A percentile compares a stretch with the other conserved stretches of the same genome.
phyloP scores from a whole-genome alignment of 2,797 vertebrate species.

The Poecile montanus region DNA sequence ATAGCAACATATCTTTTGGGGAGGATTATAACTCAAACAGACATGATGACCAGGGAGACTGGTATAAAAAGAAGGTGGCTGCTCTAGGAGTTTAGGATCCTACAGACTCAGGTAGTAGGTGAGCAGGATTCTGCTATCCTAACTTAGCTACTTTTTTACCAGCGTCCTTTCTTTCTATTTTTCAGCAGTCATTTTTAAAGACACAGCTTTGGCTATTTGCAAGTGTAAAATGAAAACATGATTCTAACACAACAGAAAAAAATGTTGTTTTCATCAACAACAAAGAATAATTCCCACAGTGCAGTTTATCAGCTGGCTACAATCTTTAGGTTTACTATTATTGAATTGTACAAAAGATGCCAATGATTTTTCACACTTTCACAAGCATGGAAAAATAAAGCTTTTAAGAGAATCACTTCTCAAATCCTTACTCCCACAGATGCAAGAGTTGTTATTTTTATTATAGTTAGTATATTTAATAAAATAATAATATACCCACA shows the following conservation, averaged over 20 bases:
- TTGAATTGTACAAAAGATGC: neutral
- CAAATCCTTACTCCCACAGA: neutral
- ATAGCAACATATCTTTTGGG: neutral
- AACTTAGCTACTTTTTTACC: neutral
- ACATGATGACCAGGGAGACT: fast-evolving
- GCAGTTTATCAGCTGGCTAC: neutral
- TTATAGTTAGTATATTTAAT: neutral
- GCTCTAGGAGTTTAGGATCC: neutral
- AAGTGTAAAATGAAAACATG: neutral
- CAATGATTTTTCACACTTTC: neutral
- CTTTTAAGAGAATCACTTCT: neutral
- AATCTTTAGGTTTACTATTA: neutral
- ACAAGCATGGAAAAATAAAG: neutral
- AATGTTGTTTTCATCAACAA: neutral
- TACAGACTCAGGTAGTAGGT: neutral
- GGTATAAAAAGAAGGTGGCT: neutral
- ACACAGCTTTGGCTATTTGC: neutral
- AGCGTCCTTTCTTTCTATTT: neutral
- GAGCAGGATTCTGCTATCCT: neutral
- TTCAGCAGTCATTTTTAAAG: neutral
- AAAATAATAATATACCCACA: neutral
- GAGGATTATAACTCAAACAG: neutral
- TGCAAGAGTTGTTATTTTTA: neutral
- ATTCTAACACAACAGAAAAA: neutral
- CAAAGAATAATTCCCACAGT: neutral